phyloP scores from a whole-genome alignment of 1,140 invertebrate genomes.

The Oncopodura yosiiana region DNA sequence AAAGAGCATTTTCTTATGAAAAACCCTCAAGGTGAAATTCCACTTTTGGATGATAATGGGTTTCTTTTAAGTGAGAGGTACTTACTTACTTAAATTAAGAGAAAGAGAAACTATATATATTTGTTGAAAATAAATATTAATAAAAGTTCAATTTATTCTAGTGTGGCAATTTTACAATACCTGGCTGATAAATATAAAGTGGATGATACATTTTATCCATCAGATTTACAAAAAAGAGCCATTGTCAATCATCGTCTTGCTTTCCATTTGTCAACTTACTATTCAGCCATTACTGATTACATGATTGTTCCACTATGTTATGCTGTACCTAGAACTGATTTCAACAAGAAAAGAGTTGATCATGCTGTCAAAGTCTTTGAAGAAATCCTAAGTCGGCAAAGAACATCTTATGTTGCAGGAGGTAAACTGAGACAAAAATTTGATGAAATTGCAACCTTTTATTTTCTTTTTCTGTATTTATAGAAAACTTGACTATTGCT shows the following conservation, averaged over 20 bases:
- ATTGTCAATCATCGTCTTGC: conserved; percentile 63
- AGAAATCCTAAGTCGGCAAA: conserved; percentile 50
- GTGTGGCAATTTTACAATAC: conserved; percentile 66
- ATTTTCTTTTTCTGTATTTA: conserved; percentile 28
- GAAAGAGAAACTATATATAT: neutral
- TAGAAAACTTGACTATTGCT: conserved; percentile 58
- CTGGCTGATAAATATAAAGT: conserved; percentile 60
- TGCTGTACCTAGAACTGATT: conserved; percentile 54
- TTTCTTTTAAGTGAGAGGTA: conserved; percentile 60
- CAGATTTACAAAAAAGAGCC: conserved; percentile 53
- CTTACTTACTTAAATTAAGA: neutral
- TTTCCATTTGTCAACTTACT: conserved; percentile 65
- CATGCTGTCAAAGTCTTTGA: conserved; percentile 57
- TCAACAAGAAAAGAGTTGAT: conserved; percentile 53
- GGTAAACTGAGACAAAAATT: conserved; percentile 37
- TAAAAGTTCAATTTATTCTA: conserved; percentile 33
- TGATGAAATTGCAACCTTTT: neutral
- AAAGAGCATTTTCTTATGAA: conserved; percentile 53
- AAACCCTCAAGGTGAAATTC: conserved; percentile 70
- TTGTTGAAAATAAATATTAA: neutral
- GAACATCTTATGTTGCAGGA: conserved; percentile 54
- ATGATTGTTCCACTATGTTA: conserved; percentile 59
- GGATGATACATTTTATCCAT: conserved; percentile 55
- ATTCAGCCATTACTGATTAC: conserved; percentile 56
- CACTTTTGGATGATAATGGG: conserved; percentile 60